These are phyloP conservation scores for Gymnocheta viridis DNA, from an alignment of 2,888 invertebrate species.

Conservation along the genomic window DNA sequence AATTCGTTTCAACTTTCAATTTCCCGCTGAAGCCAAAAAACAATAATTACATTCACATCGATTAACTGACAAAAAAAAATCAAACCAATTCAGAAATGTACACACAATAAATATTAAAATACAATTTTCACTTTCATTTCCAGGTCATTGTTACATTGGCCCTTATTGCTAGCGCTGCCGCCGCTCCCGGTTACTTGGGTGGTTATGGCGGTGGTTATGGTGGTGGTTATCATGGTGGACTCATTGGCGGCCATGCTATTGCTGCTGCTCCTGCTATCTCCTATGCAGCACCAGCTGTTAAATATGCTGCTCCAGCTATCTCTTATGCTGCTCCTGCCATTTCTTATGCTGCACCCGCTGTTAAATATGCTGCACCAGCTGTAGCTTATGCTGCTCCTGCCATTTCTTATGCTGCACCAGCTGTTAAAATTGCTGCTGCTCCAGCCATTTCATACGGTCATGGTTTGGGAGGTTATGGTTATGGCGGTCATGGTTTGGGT, in stretches of 20 bases:
- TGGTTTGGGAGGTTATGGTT: constrained; percentile 65
- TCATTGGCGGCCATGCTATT: constrained; percentile 72
- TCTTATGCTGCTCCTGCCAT: constrained; percentile 82
- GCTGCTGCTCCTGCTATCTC: constrained; percentile 79
- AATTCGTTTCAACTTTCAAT: background rate
- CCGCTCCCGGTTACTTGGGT: constrained; percentile 79
- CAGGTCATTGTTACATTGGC: constrained; percentile 76
- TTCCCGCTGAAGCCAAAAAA: background rate
- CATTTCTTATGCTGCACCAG: constrained; percentile 75
- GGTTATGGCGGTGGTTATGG: constrained; percentile 66
- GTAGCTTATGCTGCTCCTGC: constrained; percentile 83
- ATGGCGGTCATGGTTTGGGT: constrained; percentile 67
- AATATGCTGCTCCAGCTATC: constrained; percentile 74
- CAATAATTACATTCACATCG: constrained; percentile 2
- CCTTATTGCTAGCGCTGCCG: constrained; percentile 77
- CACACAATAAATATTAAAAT: background rate
- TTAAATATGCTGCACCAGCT: constrained; percentile 74
- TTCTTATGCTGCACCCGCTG: constrained; percentile 73
- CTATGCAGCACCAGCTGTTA: constrained; percentile 72
- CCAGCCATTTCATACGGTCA: constrained; percentile 79
- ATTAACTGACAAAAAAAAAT: background rate
- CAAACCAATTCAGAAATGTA: background rate
- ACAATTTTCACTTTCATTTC: constrained; percentile 24
- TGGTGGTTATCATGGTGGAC: constrained; percentile 62
- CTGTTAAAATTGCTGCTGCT: constrained; percentile 83